A percentile compares a stretch with the other conserved stretches of the same genome.
These are phyloP conservation scores for Drosophila simulans DNA, from an alignment of 1,140 invertebrate species.

Conservation along the genomic window DNA sequence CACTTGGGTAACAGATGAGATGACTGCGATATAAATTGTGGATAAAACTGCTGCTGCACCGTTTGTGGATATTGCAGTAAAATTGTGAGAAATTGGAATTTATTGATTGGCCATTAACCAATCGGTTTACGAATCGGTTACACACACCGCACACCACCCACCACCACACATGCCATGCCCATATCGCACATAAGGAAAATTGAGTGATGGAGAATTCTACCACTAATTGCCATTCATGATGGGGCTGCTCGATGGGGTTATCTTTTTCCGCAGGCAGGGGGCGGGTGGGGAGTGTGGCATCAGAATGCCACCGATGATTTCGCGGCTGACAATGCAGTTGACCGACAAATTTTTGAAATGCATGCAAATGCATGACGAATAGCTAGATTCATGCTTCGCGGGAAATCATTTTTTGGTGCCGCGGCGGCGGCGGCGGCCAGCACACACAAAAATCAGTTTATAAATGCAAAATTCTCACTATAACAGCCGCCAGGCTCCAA, in stretches of 20 bases:
- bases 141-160: neutral
- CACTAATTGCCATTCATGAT: slow-evolving; percentile 44
- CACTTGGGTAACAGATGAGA: slow-evolving; percentile 78
- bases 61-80: slow-evolving; percentile 81
- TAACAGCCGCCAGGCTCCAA: slow-evolving; percentile 61
- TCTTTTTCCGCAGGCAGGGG: neutral
- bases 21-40: slow-evolving; percentile 79
- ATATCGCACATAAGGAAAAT: slow-evolving; percentile 21
- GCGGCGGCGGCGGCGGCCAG: no score
- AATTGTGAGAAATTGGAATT: slow-evolving; percentile 83
- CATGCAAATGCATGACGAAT: slow-evolving; percentile 55
- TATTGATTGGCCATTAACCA: slow-evolving; percentile 84
- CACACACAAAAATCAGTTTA: slow-evolving; percentile 71
- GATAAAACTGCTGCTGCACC: slow-evolving; percentile 71
- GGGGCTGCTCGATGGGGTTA: neutral
- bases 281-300: neutral
- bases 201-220: slow-evolving; percentile 18
- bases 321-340: slow-evolving; percentile 44
- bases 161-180: neutral
- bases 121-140: slow-evolving; percentile 45
- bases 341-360: slow-evolving; percentile 59
- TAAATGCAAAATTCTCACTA: slow-evolving; percentile 80
- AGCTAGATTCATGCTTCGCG: slow-evolving; percentile 21
- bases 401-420: slow-evolving; percentile 27
- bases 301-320: slow-evolving; percentile 3